phyloP scores from a whole-genome alignment of 1,140 invertebrate species.

The Goniozus legneri region DNA sequence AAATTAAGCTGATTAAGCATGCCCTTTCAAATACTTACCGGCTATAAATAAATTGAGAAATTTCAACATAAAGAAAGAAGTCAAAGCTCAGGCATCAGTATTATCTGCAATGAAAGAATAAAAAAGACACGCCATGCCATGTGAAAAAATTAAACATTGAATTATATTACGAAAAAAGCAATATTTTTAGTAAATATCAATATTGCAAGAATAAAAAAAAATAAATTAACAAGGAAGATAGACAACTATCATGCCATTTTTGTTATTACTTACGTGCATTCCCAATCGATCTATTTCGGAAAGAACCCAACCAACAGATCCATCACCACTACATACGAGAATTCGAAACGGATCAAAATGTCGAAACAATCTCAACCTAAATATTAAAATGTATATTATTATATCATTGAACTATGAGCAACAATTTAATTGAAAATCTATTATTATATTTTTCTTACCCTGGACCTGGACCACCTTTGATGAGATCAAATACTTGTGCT shows the following conservation, averaged over 20 bases:
- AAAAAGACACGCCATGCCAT: slow-evolving; percentile 38
- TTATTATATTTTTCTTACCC: slow-evolving; percentile 59
- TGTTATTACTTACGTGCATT: slow-evolving; percentile 77
- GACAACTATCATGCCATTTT: not conserved
- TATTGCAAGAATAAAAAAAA: not conserved
- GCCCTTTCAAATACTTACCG: slow-evolving; percentile 30
- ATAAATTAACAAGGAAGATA: too few relatives aligned
- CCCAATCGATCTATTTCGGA: slow-evolving; percentile 88
- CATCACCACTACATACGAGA: slow-evolving; percentile 89
- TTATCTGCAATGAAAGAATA: slow-evolving; percentile 40
- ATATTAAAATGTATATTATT: not conserved
- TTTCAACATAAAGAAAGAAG: slow-evolving; percentile 34
- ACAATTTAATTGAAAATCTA: not conserved
- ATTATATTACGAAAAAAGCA: not conserved
- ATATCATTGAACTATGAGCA: not conserved
- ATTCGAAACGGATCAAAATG: slow-evolving; percentile 90
- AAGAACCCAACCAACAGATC: slow-evolving; percentile 91
- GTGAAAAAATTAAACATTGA: slow-evolving; percentile 10
- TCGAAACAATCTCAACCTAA: slow-evolving; percentile 78
- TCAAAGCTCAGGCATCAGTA: slow-evolving; percentile 28
- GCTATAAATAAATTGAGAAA: slow-evolving; percentile 42
- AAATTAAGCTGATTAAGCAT: not conserved
- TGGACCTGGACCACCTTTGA: slow-evolving; percentile 81
- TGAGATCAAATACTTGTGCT: slow-evolving; percentile 96
- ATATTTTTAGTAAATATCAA: slow-evolving; percentile 4